These are phyloP conservation scores for Emys orbicularis DNA, from an alignment of 2,797 vertebrate species.

Conservation along the genomic window DNA sequence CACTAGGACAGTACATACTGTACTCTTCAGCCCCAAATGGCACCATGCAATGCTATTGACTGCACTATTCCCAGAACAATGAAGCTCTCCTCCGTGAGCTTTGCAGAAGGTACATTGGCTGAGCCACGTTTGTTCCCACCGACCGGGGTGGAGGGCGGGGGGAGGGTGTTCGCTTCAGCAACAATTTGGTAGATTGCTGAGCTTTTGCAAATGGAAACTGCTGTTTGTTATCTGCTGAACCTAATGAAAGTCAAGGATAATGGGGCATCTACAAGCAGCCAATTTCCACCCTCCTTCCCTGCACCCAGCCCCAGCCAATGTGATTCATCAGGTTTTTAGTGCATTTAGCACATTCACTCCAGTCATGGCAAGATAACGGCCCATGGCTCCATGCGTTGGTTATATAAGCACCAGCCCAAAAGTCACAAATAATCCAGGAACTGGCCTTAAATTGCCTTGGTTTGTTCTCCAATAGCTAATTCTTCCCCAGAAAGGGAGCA, in stretches of 20 bases:
- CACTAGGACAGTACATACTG: neutral
- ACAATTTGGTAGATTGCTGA: neutral
- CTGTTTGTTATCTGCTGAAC: conserved; percentile 66
- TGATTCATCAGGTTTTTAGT: conserved; percentile 64
- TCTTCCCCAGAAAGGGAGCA: conserved; percentile 32
- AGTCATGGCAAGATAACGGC: conserved; percentile 47
- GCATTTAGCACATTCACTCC: conserved; percentile 69
- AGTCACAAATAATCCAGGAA: conserved; percentile 62
- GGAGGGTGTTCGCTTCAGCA: neutral
- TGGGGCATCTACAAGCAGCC: conserved; percentile 56
- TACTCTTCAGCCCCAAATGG: neutral
- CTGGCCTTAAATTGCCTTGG: conserved; percentile 51
- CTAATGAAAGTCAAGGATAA: conserved; percentile 73
- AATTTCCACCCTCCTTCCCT: neutral
- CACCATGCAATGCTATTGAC: neutral
- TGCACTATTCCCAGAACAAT: neutral
- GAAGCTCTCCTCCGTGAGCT: neutral
- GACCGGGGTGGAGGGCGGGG: neutral
- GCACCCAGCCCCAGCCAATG: neutral
- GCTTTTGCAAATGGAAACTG: conserved; percentile 51
- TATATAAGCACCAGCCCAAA: conserved; percentile 41
- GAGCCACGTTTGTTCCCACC: neutral
- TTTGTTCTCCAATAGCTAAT: conserved; percentile 63
- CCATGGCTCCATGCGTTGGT: conserved; percentile 26
- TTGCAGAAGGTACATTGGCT: neutral